Evolutionary conservation across 2,797 vertebrate genomes (phyloP), one percentile per base, ranked within the genome.

Genomic region (Linurgus olivaceus): DNA sequence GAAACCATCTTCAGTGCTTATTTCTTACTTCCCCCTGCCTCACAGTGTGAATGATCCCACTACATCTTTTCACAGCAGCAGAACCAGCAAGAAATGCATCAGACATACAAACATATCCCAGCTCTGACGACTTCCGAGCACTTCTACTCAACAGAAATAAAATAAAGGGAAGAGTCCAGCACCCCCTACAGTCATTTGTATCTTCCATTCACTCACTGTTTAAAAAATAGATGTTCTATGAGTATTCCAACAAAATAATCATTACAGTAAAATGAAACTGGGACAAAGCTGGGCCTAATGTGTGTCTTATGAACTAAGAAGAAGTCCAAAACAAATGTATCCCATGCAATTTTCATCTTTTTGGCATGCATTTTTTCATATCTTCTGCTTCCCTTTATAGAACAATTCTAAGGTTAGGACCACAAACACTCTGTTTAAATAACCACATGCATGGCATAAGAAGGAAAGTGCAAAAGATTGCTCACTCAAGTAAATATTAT

Each of bases 11-110:
- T 54, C 31, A 50, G 6, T 1, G 1, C 11, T 72, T 65, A 45
- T 72, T 68, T 54, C 62, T 75, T 51, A n/a, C 17, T 17, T 13
- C 10, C 5, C 8, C 7, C 8, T 3, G 2, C 2, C 8, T 8
- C 2, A 17, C 25, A 9, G 6, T 1, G 0, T 18, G 21, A 91
- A 73, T 26, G 48, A 72, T 13, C 75, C 45, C 5, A 1, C 10
- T 26, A 5, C 4, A 55, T 10, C 8, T 92, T 70, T 50, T 67
- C 40, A 55, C 55, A 76, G 66, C 51, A 75, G 31, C 54, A 88
- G 58, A 91, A 59, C 2, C 50, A 83, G 44, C 17, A 86, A 45
- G 24, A 95, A 84, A 70, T n/a, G 11, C 8, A 90, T 57, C 45
- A 50, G 13, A 67, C 18, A 51, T 3, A 7, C 11, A 54, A 20